phyloP scores from a whole-genome alignment of 2,888 invertebrate genomes.

The Beris morrisii region DNA sequence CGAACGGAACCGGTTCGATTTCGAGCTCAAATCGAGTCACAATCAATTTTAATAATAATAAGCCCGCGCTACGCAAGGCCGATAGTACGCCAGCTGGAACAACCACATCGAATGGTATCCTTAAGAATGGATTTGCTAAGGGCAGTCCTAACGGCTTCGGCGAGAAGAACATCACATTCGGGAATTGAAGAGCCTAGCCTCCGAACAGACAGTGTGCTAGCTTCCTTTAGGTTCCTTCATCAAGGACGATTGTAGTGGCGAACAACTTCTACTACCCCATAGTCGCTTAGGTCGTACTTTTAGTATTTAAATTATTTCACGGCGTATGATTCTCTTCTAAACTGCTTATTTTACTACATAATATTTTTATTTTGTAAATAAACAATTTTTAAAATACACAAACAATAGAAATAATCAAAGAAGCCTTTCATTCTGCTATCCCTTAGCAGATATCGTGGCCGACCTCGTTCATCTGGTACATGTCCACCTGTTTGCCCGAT shows the following conservation, averaged over 20 bases:
- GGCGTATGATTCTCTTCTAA: too few species aligned
- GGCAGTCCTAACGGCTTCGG: constrained; percentile 40
- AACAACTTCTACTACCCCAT: constrained; percentile 13
- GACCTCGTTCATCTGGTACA: not conserved
- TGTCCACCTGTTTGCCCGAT: not conserved
- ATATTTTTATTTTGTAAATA: constrained; percentile 1
- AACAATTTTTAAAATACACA: constrained; percentile 1
- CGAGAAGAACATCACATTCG: constrained; percentile 54
- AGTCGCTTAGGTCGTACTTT: constrained; percentile 24
- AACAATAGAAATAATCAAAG: not conserved
- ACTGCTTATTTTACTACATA: not conserved
- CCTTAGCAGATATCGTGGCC: too few species aligned
- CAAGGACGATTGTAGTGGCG: not conserved
- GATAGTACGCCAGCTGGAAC: constrained; percentile 44
- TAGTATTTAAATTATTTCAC: constrained; percentile 27
- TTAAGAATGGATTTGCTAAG: constrained; percentile 54
- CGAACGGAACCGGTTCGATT: constrained; percentile 32
- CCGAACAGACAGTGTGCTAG: not conserved
- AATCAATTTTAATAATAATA: constrained; percentile 39
- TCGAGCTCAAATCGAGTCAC: constrained; percentile 40
- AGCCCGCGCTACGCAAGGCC: constrained; percentile 44
- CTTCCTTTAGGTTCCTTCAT: not conserved
- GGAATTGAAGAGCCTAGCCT: constrained; percentile 43
- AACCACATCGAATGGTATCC: constrained; percentile 56
- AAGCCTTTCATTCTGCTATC: too few species aligned